Evolutionary conservation across 2,113 vertebrate genomes (phyloP).

Genomic region (Onychorhynchus coronatus): DNA sequence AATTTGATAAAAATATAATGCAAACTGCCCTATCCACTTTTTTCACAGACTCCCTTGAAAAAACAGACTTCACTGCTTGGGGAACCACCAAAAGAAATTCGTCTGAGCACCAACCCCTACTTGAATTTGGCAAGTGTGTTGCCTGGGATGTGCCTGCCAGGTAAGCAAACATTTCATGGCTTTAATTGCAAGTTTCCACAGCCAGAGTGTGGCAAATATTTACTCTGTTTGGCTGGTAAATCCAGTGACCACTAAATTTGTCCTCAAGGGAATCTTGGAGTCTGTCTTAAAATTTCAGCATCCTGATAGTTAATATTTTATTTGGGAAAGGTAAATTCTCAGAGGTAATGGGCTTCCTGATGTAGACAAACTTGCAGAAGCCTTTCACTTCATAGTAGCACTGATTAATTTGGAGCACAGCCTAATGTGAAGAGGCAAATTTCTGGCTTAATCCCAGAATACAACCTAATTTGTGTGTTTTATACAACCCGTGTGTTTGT

Average conservation of each 20-base stretch:
- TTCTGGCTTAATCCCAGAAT: neutral
- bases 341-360: neutral
- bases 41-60: conserved; percentile 72
- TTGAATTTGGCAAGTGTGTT: conserved; percentile 94
- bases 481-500: neutral
- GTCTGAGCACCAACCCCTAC: conserved; percentile 94
- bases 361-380: neutral
- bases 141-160: conserved; percentile 85
- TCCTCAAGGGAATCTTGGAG: neutral
- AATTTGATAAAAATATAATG: neutral
- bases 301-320: neutral
- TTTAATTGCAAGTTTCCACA: neutral
- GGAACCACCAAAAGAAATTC: conserved; percentile 92
- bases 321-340: neutral
- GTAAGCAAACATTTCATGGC: conserved; percentile 50
- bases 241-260: neutral
- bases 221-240: neutral
- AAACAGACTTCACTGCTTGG: conserved; percentile 91
- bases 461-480: neutral
- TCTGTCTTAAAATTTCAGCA: neutral
- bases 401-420: neutral
- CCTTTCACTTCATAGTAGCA: neutral
- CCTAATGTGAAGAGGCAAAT: neutral
- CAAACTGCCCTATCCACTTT: neutral
- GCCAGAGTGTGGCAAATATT: neutral